Conservation (phyloP, 2,113 vertebrate genomes). For the Myrmecobius fasciatus region DNA sequence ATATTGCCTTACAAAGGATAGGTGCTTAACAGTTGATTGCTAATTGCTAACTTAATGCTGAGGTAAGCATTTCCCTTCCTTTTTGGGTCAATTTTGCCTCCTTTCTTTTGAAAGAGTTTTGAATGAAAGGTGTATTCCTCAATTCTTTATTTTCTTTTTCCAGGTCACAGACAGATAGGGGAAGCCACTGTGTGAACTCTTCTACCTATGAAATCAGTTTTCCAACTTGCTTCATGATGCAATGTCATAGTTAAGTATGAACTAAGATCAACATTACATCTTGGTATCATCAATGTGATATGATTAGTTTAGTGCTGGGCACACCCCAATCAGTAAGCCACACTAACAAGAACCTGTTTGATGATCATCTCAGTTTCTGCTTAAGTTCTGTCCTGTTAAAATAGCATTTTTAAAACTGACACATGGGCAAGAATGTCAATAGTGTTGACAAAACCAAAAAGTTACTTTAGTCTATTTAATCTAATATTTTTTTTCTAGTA, state of each 20-base stretch:
- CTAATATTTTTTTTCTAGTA: background rate
- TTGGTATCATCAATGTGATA: background rate
- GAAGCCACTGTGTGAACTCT: background rate
- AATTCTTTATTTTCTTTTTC: background rate
- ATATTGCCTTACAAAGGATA: background rate
- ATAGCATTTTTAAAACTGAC: background rate
- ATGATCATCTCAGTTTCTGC: background rate
- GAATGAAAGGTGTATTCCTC: background rate
- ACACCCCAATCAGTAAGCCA: background rate
- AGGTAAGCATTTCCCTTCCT: background rate
- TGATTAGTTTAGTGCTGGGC: background rate
- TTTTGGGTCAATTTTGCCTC: background rate
- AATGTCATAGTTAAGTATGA: background rate
- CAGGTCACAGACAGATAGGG: background rate
- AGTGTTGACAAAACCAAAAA: background rate
- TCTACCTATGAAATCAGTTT: background rate
- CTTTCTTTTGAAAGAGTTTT: background rate
- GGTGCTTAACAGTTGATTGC: background rate
- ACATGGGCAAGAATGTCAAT: background rate
- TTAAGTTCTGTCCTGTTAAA: background rate
- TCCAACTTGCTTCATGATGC: background rate
- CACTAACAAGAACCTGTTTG: background rate
- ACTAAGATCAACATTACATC: background rate
- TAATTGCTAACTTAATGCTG: background rate
- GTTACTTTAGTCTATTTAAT: background rate